phyloP scores from a whole-genome alignment of 2,113 vertebrate genomes.

The Pan troglodytes region NHGRI_mPanTro3-v2.1_pri NC_086015.1:29720001-29720500 shows the following conservation, averaged over 20 bases:
- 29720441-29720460: slow-evolving; percentile 99
- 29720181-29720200: neutral
- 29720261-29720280: neutral
- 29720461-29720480: slow-evolving; percentile 68
- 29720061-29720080: slow-evolving; percentile 15
- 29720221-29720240: neutral
- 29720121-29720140: neutral
- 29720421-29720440: slow-evolving; percentile 91
- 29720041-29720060: neutral
- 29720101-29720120: neutral
- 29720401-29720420: slow-evolving; percentile 97
- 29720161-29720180: neutral
- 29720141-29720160: neutral
- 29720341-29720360: slow-evolving; percentile 97
- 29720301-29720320: slow-evolving; percentile 90
- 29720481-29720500: neutral
- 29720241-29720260: neutral
- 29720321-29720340: slow-evolving; percentile 97
- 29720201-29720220: neutral
- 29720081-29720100: neutral
- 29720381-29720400: slow-evolving; percentile 96
- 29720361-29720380: slow-evolving; percentile 95
- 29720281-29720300: neutral
- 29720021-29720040: neutral
- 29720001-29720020: neutral